phyloP scores from a whole-genome alignment of 2,797 vertebrate species.

The Neosilurus hyrtlii region DNA sequence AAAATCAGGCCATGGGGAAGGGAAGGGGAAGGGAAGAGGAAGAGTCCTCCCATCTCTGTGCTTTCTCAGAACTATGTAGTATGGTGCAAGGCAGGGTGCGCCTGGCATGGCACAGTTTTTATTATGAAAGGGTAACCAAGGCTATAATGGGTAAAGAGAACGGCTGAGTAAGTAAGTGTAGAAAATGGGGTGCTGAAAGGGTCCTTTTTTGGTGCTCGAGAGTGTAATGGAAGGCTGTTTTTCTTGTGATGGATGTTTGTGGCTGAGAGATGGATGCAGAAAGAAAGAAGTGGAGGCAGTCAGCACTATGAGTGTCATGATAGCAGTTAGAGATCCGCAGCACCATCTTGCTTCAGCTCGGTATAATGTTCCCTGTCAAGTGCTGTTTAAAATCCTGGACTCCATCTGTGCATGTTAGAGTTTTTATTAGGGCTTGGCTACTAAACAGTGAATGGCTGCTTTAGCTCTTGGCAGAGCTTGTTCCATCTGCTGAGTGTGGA shows the following conservation, averaged over 20 bases:
- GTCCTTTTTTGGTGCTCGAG: slow-evolving; percentile 28
- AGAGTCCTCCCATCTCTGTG: slow-evolving; percentile 12
- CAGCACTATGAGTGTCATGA: slow-evolving; percentile 5
- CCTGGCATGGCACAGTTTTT: slow-evolving; percentile 24
- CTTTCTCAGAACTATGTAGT: slow-evolving; percentile 38
- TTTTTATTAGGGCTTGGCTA: slow-evolving; percentile 39
- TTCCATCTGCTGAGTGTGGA: slow-evolving; percentile 40
- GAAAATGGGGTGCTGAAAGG: slow-evolving; percentile 34
- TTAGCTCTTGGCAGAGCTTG: slow-evolving; percentile 34
- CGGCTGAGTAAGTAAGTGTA: slow-evolving; percentile 38
- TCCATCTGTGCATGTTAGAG: slow-evolving; percentile 16
- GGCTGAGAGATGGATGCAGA: slow-evolving; percentile 19
- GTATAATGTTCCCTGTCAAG: slow-evolving; percentile 16
- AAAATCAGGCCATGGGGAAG: slow-evolving; percentile 47
- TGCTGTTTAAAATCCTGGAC: slow-evolving; percentile 1
- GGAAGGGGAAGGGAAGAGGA: slow-evolving; percentile 22
- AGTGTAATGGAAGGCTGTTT: slow-evolving; percentile 41
- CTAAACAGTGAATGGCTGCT: slow-evolving; percentile 33
- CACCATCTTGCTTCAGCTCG: slow-evolving; percentile 10
- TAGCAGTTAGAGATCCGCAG: slow-evolving; percentile 25
- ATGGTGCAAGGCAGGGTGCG: slow-evolving; percentile 15
- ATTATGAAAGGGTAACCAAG: slow-evolving; percentile 45
- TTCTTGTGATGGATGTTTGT: slow-evolving; percentile 43
- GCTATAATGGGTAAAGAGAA: slow-evolving; percentile 47
- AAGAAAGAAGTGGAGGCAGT: slow-evolving; percentile 23